Evolutionary conservation across 2,797 vertebrate genomes (phyloP).

Genomic region (Denticeps clupeoides): DNA sequence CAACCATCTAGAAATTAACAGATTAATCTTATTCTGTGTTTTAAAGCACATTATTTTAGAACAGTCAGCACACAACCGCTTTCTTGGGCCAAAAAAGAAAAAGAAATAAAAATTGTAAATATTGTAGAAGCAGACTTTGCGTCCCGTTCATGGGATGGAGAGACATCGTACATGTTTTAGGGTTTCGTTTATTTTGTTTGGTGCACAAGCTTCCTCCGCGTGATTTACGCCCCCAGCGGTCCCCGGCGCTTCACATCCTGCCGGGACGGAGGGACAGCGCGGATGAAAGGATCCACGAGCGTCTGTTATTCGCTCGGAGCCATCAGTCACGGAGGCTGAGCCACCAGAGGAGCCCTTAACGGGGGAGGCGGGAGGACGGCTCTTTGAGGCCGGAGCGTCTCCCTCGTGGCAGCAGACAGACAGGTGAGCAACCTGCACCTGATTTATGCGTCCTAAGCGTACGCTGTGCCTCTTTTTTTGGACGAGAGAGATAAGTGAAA

Average conservation of each 20-base stretch:
- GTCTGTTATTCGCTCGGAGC: conserved; percentile 13
- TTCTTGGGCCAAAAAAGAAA: too few species aligned
- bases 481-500: conserved; percentile 30
- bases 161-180: conserved; percentile 3
- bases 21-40: too few species aligned
- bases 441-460: conserved; percentile 30
- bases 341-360: conserved; percentile 11
- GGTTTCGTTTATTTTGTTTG: conserved; percentile 7
- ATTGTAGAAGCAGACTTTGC: too few species aligned
- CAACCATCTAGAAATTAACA: too few species aligned
- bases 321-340: conserved; percentile 13
- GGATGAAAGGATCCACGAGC: conserved; percentile 11
- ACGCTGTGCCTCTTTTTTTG: conserved; percentile 26
- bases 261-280: neutral
- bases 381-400: conserved; percentile 12
- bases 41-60: too few species aligned
- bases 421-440: conserved; percentile 39
- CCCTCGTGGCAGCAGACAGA: conserved; percentile 16
- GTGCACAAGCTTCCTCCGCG: conserved; percentile 7
- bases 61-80: too few species aligned
- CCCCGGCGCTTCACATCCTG: conserved; percentile 11
- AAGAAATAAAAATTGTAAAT: too few species aligned
- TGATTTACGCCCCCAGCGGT: conserved; percentile 22
- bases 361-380: conserved; percentile 3
- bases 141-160: too few species aligned